Evolutionary conservation across 2,888 invertebrate species (phyloP).

Genomic region (Dyspetes luteomarginatus): DNA sequence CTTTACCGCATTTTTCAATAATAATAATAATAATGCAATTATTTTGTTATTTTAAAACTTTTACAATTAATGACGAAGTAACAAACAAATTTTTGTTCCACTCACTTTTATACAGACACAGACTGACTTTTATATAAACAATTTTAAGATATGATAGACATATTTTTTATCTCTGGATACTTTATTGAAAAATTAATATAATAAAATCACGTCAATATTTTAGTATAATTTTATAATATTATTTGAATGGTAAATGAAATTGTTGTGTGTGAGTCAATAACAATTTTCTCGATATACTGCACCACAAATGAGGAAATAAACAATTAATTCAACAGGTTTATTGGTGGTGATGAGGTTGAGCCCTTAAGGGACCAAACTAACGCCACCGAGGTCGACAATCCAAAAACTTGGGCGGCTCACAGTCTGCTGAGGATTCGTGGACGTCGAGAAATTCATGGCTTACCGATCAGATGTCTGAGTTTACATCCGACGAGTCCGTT

Average conservation of each 20-base stretch:
- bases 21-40: background rate
- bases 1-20: background rate
- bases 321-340: constrained; percentile 71
- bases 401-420: constrained; percentile 93
- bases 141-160: no score
- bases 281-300: background rate
- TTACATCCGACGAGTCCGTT: constrained; percentile 92
- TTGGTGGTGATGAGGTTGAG: constrained; percentile 77
- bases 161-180: no score
- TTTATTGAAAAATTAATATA: no score
- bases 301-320: background rate
- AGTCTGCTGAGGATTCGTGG: constrained; percentile 94
- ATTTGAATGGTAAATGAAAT: no score
- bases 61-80: no score
- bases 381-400: constrained; percentile 92
- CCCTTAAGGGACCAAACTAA: constrained; percentile 87
- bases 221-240: no score
- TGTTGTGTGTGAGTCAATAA: no score
- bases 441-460: constrained; percentile 91
- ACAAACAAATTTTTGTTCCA: no score
- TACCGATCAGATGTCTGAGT: constrained; percentile 91
- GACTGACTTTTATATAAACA: no score
- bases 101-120: no score
- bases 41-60: no score
- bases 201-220: no score